A percentile compares a stretch with the other conserved stretches of the same genome.
Conservation (phyloP, 2,888 invertebrate species). For the Linyphia triangularis region DNA sequence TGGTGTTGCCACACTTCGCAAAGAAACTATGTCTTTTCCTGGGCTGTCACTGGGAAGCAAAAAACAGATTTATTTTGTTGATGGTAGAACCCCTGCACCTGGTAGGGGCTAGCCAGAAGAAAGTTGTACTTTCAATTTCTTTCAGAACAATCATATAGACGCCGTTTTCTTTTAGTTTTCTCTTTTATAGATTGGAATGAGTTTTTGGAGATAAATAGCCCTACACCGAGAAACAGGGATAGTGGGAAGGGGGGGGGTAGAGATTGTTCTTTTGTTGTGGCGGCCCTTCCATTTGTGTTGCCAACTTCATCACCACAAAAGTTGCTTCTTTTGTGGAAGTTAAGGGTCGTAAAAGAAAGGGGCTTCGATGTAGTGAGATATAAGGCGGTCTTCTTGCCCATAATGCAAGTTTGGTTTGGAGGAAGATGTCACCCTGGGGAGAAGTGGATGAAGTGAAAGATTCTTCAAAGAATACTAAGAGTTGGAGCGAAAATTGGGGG, state of each 20-base stretch:
- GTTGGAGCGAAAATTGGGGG: too few relatives aligned
- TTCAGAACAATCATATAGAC: constrained; percentile 36
- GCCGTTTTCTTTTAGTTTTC: constrained; percentile 2
- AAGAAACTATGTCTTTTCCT: constrained; percentile 50
- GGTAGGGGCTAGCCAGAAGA: constrained; percentile 25
- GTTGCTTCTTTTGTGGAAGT: constrained; percentile 62
- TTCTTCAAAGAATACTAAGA: too few relatives aligned
- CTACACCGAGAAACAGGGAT: neutral
- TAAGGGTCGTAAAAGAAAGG: constrained; percentile 47
- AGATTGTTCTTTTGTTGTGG: neutral
- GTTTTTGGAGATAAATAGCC: constrained; percentile 68
- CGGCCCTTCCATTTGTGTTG: constrained; percentile 52
- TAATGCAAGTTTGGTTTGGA: neutral
- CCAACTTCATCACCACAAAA: constrained; percentile 62
- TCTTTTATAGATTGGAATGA: constrained; percentile 62
- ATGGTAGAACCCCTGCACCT: constrained; percentile 46
- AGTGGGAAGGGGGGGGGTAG: constrained; percentile 6
- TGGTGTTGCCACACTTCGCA: constrained; percentile 33
- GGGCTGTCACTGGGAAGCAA: constrained; percentile 46
- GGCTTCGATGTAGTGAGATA: constrained; percentile 18
- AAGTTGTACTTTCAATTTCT: constrained; percentile 24
- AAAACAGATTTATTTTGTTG: constrained; percentile 66
- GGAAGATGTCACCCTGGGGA: neutral
- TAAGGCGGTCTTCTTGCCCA: neutral
- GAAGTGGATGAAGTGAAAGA: neutral